Evolutionary conservation across 2,113 vertebrate genomes (phyloP), one percentile per base, ranked within the genome.

Genomic region (Tachysurus fulvidraco): DNA sequence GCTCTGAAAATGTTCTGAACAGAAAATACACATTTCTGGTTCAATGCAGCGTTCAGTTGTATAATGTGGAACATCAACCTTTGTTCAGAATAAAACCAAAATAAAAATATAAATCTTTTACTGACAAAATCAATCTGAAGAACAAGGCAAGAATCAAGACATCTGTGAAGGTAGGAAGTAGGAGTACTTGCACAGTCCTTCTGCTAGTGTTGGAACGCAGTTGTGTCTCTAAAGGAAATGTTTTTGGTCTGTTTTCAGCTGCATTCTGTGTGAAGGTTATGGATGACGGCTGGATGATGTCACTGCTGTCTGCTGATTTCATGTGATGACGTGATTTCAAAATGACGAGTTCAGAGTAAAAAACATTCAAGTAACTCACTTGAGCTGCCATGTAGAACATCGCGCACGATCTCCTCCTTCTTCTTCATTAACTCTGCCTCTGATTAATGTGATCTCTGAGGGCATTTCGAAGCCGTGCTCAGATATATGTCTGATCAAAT

Each of bases 401-500:
- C 46, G 1, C 21, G 17, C 64, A 36, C 64, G n/a, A n/a, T 16
- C 73, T n/a, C 13, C 46, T 76, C 6, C 36, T 44, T 69, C 30
- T 69, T 74, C 25, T 83, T 83, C 10, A 79, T 80, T 13, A 36
- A 36, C 14, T 25, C 19, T 25, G 23, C 30, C 62, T 71, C 30
- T 41, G 77, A 81, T 71, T 57, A 71, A 69, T 81, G 44, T 36
- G 59, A 85, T 64, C 73, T 78, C 44, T 55, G 55, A 36, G 71
- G 59, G 10, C 17, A 25, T 78, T 67, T 81, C 36, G 59, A 41
- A 59, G 64, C 64, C 64, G 11, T 44, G 8, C 14, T 86, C 17
- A 85, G 28, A 67, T 54, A 79, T n/a, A 79, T 28, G 46, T 21
- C 25, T 81, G 77, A 80, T 71, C 23, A 21, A 81, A 86, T 67